Evolutionary conservation across 2,113 vertebrate species (phyloP).

Genomic region (Dinomys branickii): DNA sequence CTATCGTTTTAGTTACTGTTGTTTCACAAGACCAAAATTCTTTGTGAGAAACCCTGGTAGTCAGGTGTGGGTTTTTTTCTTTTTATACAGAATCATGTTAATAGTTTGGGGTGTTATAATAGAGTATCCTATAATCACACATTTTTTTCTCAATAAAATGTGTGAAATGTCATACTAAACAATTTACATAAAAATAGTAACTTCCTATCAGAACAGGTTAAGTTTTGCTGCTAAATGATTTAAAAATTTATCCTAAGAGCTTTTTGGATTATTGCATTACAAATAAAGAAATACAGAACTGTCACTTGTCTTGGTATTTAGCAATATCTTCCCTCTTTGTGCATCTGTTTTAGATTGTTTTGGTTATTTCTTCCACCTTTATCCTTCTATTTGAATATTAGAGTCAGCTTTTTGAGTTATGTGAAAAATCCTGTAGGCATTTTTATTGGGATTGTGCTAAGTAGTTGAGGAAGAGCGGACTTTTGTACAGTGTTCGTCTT

Average conservation of each 20-base stretch:
- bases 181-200: neutral
- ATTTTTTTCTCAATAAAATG: neutral
- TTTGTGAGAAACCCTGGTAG: neutral
- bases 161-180: neutral
- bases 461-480: neutral
- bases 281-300: neutral
- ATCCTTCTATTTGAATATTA: slow-evolving; percentile 27
- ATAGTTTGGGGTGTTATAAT: neutral
- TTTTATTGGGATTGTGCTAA: neutral
- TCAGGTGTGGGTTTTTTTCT: neutral
- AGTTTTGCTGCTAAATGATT: neutral
- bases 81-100: neutral
- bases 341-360: neutral
- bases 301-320: slow-evolving; percentile 26
- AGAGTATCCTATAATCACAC: slow-evolving; percentile 17
- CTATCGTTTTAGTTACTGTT: neutral
- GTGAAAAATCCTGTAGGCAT: slow-evolving; percentile 24
- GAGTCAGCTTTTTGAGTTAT: neutral
- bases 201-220: neutral
- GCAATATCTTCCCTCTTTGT: neutral
- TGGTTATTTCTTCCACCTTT: neutral
- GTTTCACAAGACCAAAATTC: neutral
- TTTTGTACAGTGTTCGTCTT: neutral
- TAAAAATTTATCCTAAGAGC: neutral
- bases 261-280: neutral